phyloP scores from a whole-genome alignment of 1,140 invertebrate species.

The Panagrolaimus sp. region DNA sequence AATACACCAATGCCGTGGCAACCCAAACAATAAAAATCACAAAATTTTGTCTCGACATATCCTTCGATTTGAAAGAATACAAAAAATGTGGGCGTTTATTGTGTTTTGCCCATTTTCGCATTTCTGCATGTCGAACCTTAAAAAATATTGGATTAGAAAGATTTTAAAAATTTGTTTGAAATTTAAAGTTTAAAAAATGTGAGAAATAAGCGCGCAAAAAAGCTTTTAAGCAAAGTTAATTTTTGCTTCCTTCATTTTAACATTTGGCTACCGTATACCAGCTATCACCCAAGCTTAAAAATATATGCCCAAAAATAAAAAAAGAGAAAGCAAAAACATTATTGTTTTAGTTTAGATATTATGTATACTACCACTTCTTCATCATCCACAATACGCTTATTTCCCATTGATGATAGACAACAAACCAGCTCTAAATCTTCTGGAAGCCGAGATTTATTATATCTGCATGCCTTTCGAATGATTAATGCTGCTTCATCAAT shows the following conservation, averaged over 20 bases:
- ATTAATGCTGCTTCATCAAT: slow-evolving; percentile 47
- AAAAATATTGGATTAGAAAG: not conserved
- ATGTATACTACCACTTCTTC: no score
- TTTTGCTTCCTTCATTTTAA: not conserved
- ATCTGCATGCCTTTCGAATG: slow-evolving; percentile 52
- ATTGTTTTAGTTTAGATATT: slow-evolving; percentile 26
- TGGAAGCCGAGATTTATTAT: slow-evolving; percentile 52
- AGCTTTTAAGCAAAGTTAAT: no score
- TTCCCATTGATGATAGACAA: no score
- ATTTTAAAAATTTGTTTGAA: no score
- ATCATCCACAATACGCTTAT: no score
- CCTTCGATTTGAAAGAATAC: slow-evolving; percentile 48
- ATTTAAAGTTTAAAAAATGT: no score
- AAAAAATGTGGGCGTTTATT: slow-evolving; percentile 52
- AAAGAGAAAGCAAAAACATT: slow-evolving; percentile 37
- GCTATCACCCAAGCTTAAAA: not conserved
- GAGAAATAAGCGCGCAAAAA: no score
- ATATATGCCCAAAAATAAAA: slow-evolving; percentile 14
- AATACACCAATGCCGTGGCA: slow-evolving; percentile 56
- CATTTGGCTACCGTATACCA: not conserved
- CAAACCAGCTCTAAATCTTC: slow-evolving; percentile 51
- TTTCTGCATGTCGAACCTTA: slow-evolving; percentile 39
- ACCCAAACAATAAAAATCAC: slow-evolving; percentile 56
- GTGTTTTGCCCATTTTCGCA: slow-evolving; percentile 50
- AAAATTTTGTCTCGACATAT: slow-evolving; percentile 44